Evolutionary conservation across 2,888 invertebrate genomes (phyloP), one percentile per base, ranked within the genome.

Genomic region (Atrina japonica): DNA sequence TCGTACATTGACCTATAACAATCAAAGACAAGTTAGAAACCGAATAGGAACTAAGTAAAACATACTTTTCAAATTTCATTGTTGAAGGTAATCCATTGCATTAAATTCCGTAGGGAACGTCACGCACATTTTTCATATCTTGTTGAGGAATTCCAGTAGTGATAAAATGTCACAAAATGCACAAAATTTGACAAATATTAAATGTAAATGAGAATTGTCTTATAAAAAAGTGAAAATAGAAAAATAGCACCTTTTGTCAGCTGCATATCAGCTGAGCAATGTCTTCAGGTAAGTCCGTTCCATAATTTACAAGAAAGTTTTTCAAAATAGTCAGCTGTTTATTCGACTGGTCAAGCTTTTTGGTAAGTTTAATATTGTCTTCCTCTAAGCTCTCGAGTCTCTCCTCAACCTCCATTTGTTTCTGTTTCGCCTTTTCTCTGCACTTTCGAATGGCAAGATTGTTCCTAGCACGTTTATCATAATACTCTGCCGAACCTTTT

Each of bases 401-500:
- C 14, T 25, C 23, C 35, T 61, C 61, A 29, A 43, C 47, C 29
- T 61, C 61, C 7, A 50, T 21, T 35, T 61, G 61, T 30, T 61
- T 61, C 49, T 29, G 47, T 49, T 61, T 61, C 9, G 61, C 61
- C 16, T 61, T 61, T 49, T 61, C 61, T 49, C 61, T 27, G 35
- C 61, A 61, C 23, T 61, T 61, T 16, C 43, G 41, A 43, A 61
- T 61, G 29, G 61, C 61, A 30, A 61, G 49, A 50, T 61, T 61
- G 49, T 61, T 61, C 35, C 61, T 61, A n/a, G 61, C 61, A 49
- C 61, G 29, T 23, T 61, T 61, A 27, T 61, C 61, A 29, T 49
- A 61, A 49, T 61, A 61, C 35, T 61, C 61, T 23, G 49, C 49
- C n/a, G 61, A 47, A 29, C 61, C 61, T 61, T 61, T 61, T 30